phyloP scores from a whole-genome alignment of 2,888 invertebrate species.

The Tromatobia lineatoria region DNA sequence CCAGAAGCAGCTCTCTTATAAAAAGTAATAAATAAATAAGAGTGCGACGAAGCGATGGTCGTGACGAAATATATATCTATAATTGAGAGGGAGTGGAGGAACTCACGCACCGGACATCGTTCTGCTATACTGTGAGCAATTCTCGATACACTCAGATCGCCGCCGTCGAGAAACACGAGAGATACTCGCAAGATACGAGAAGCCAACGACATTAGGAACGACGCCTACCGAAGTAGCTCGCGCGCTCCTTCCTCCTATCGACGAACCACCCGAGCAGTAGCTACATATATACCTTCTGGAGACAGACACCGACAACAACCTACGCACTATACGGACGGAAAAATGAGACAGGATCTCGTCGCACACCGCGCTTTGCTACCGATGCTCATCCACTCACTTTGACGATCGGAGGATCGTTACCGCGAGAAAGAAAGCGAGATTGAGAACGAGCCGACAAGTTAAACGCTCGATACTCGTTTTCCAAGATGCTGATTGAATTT shows the following conservation, averaged over 20 bases:
- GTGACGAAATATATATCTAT: constrained; percentile 15
- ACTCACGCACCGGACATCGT: constrained; percentile 28
- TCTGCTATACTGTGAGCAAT: background rate
- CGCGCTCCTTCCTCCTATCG: constrained; percentile 39
- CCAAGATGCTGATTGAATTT: constrained; percentile 54
- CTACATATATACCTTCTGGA: background rate
- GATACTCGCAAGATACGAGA: constrained; percentile 78
- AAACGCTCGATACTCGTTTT: constrained; percentile 26
- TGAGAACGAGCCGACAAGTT: constrained; percentile 37
- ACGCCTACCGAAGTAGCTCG: constrained; percentile 77
- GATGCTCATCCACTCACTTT: background rate
- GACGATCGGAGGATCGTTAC: constrained; percentile 17
- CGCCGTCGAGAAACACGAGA: constrained; percentile 69
- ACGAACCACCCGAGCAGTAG: background rate
- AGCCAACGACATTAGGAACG: constrained; percentile 78
- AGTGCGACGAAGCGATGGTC: constrained; percentile 27
- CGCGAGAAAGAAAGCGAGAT: constrained; percentile 18
- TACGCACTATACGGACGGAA: constrained; percentile 13
- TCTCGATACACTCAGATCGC: background rate
- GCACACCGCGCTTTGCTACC: background rate
- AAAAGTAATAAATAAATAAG: constrained; percentile 28
- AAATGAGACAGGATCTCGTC: constrained; percentile 29
- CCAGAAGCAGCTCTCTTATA: constrained; percentile 56
- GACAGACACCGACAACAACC: constrained; percentile 51
- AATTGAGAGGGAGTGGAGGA: constrained; percentile 49